A percentile compares a stretch with the other conserved stretches of the same genome.
These are phyloP conservation scores for Sisor rabdophorus DNA, from an alignment of 2,113 vertebrate species.

Conservation along the genomic window DNA sequence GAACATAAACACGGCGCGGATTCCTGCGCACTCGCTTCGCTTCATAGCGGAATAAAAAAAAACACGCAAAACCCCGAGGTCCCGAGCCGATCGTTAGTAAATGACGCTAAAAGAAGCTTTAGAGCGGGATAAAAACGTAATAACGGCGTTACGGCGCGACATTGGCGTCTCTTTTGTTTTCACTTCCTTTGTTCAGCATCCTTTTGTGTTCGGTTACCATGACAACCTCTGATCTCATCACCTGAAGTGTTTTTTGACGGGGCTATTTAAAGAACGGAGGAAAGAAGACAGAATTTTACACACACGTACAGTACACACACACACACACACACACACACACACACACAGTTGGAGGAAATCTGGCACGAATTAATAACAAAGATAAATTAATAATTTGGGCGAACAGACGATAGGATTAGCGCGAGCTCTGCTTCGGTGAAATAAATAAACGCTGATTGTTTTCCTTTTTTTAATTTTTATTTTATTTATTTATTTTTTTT, in stretches of 20 bases:
- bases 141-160: slow-evolving; percentile 12
- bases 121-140: background rate
- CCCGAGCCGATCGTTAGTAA: background rate
- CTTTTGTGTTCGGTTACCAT: slow-evolving; percentile 79
- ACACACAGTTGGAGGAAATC: slow-evolving; percentile 7
- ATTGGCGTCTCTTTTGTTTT: slow-evolving; percentile 40
- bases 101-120: background rate
- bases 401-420: background rate
- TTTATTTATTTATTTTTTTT: no score
- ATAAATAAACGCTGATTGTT: background rate
- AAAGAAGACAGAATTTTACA: slow-evolving; percentile 2
- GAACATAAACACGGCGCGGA: slow-evolving; percentile 3
- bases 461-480: no score
- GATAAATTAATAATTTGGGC: background rate
- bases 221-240: slow-evolving; percentile 67
- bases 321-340: slow-evolving; percentile 3
- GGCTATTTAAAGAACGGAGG: slow-evolving; percentile 45
- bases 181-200: slow-evolving; percentile 71
- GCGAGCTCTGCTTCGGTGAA: background rate
- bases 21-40: background rate
- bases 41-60: background rate
- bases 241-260: slow-evolving; percentile 50
- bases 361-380: background rate
- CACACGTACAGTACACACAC: background rate
- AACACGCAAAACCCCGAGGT: no score